Conservation (phyloP, 2,113 vertebrate genomes). For the Neofelis nebulosa region DNA sequence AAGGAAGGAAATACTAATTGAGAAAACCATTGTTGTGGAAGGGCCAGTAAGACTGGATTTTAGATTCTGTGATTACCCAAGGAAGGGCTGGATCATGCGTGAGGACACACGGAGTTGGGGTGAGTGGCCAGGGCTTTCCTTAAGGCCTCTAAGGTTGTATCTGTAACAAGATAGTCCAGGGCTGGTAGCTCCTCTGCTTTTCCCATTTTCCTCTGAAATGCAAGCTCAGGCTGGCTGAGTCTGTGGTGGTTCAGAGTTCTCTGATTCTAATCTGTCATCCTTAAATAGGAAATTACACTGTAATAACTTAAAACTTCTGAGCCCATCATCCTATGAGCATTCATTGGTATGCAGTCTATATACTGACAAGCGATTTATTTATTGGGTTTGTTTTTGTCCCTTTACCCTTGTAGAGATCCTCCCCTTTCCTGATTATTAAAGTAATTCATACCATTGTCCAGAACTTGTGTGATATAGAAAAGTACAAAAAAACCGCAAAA, state of each 20-base stretch:
- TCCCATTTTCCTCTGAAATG: not conserved
- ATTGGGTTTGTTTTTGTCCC: slow-evolving; percentile 6
- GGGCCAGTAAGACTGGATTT: not conserved
- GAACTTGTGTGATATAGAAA: not conserved
- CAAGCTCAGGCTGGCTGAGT: not conserved
- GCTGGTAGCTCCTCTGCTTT: not conserved
- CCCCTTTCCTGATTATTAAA: not conserved
- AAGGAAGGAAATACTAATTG: slow-evolving; percentile 22
- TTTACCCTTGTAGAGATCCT: not conserved
- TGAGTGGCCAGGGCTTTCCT: not conserved
- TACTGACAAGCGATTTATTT: not conserved
- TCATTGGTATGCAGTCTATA: not conserved
- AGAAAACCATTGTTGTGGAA: slow-evolving; percentile 22
- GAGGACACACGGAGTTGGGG: not conserved
- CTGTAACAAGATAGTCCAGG: not conserved
- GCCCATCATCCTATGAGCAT: not conserved
- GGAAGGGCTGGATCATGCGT: not conserved
- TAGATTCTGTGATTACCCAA: not conserved
- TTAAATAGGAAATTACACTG: slow-evolving; percentile 2
- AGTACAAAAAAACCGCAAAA: not conserved
- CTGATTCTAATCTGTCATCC: not conserved
- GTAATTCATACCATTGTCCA: not conserved
- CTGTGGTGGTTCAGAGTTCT: not conserved
- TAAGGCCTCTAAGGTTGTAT: not conserved
- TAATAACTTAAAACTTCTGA: not conserved